Evolutionary conservation across 2,797 vertebrate genomes (phyloP), one percentile per base, ranked within the genome.

Genomic region (Gymnoscopelus braueri): DNA sequence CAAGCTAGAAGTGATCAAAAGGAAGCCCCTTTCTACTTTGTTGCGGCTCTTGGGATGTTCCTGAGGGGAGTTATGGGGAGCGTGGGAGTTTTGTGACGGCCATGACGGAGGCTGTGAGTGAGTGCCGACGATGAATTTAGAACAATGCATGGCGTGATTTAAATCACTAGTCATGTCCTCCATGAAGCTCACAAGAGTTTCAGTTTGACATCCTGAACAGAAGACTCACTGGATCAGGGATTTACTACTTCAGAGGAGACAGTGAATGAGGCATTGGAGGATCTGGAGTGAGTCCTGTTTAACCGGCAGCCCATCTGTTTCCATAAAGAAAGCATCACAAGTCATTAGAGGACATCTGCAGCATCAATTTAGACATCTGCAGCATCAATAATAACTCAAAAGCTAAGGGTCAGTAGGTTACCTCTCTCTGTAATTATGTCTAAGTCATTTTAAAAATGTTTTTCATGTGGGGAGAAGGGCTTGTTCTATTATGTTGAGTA

Each of bases 351-450:
- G 69, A 65, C 75, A 77, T 19, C 19, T 19, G 19, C 19, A 19
- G 19, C 19, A 19, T 19, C 19, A 19, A 88, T 82, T 86, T 72
- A 71, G 71, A 81, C 77, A 52, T 69, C 80, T 65, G 72, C 63
- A 64, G 80, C 76, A 61, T 82, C 84, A 13, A 49, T 13, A 86
- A 89, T 85, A 80, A 75, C 71, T 62, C 53, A 58, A 69, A 79
- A 87, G 71, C 68, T 69, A 70, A 29, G 58, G 63, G 64, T 71
- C 80, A 85, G 87, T 83, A 88, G 66, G 60, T 73, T 51, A 51
- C 79, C 80, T 78, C 71, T 60, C 12, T 69, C 78, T 84, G 87
- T 81, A 76, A 82, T 84, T 85, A 80, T 62, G 85, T 79, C 52
- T 49, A 67, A 79, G 67, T 60, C 82, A 83, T 75, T 19, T 1